Evolutionary conservation across 2,113 vertebrate genomes (phyloP), one percentile per base, ranked within the genome.

Genomic region (Pseudorasbora parva): DNA sequence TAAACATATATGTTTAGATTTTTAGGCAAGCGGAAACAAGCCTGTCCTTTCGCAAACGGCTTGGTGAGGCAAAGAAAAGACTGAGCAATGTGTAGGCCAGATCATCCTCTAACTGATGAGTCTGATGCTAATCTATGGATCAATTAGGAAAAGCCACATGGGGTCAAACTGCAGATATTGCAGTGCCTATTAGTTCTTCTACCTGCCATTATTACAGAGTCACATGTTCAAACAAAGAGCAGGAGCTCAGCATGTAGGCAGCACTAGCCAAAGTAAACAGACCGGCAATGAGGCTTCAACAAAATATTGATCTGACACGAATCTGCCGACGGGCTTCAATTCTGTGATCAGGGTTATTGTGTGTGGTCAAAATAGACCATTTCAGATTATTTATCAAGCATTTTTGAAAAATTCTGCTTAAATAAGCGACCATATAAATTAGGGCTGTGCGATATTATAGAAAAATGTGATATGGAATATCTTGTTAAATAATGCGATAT

Each of bases 141-240:
- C 94, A 94, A 94, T 95, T 95, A 94, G 92, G 88, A 86, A 91
- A 90, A 94, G 93, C 90, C 94, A 87, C 91, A 92, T 88, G 90
- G 93, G 94, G 94, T 95, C 93, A 95, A 92, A 90, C 92, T 93
- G 92, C 93, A 93, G 93, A 95, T 94, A 94, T 94, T 94, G 93
- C 93, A 81, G 89, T 82, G 89, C 91, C 93, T 93, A 94, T 94
- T 92, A 93, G 93, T 92, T 94, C 90, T 86, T 84, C 92, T 93
- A 93, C 92, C 93, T 93, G 89, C 92, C 93, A 94, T 95, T 95
- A 94, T 95, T 95, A 93, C 94, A 93, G 91, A 95, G 94, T 95
- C 94, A 95, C 94, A 94, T 93, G 93, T 91, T 93, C 91, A 94
- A 93, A 93, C 92, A 94, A 90, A 91, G 92, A 82, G 73, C 84